These are phyloP conservation scores for Aphidoletes aphidimyza DNA, from an alignment of 2,888 invertebrate species.

Conservation along the genomic window DNA sequence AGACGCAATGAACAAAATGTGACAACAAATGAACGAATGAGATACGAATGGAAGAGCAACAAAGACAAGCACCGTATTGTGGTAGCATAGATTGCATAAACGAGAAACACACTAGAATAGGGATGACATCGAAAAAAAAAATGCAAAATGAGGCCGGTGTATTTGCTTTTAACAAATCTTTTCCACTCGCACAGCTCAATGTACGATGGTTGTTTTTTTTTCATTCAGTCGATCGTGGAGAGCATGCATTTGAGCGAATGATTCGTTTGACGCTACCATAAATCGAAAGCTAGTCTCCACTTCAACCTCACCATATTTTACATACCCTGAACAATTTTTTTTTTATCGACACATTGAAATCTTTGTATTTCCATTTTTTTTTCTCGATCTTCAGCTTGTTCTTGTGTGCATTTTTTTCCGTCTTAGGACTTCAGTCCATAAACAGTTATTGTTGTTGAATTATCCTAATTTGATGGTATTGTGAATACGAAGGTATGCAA, in stretches of 20 bases:
- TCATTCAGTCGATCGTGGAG: too few species aligned
- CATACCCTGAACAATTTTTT: not conserved
- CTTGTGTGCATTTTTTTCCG: too few species aligned
- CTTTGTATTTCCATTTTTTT: not conserved
- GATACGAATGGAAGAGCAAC: not conserved
- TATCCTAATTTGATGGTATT: constrained; percentile 36
- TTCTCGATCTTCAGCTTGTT: not conserved
- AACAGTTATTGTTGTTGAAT: constrained; percentile 41
- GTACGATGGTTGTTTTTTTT: not conserved
- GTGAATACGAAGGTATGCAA: constrained; percentile 21
- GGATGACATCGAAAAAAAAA: constrained; percentile 34
- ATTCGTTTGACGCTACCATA: not conserved
- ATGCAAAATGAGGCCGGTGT: constrained; percentile 24
- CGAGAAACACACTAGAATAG: too few species aligned
- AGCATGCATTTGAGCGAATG: not conserved
- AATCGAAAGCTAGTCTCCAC: constrained; percentile 43
- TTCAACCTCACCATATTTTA: not conserved
- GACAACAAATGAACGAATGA: not conserved
- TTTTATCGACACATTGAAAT: not conserved
- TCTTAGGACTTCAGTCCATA: too few species aligned
- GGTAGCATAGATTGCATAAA: too few species aligned
- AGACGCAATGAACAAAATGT: constrained; percentile 22
- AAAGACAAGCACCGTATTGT: too few species aligned
- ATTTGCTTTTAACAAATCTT: constrained; percentile 50
- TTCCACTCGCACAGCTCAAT: not conserved